These are phyloP conservation scores for Fistularia tabacaria DNA, from an alignment of 2,797 vertebrate genomes.

Conservation along the genomic window DNA sequence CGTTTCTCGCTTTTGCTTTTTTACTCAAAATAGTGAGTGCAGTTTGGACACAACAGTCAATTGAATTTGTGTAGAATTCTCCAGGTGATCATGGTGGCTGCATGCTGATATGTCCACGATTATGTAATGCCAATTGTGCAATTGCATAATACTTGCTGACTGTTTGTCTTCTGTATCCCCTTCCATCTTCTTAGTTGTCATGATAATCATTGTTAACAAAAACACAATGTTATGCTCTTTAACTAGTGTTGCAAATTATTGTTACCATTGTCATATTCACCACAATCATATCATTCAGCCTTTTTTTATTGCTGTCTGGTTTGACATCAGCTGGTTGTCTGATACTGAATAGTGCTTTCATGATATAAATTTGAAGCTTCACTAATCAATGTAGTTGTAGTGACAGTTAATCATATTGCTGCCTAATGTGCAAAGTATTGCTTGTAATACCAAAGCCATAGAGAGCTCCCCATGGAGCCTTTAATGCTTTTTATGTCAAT, in stretches of 20 bases:
- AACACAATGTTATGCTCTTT: too few species aligned
- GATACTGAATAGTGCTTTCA: neutral
- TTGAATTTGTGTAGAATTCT: too few species aligned
- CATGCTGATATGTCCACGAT: slow-evolving; percentile 12
- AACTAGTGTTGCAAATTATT: too few species aligned
- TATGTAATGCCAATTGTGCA: slow-evolving; percentile 4
- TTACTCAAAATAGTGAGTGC: too few species aligned
- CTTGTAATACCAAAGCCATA: neutral
- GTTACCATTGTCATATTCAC: too few species aligned
- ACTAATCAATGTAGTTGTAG: neutral
- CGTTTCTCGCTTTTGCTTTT: too few species aligned
- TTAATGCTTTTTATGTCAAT: neutral
- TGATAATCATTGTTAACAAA: neutral
- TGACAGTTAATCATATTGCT: neutral
- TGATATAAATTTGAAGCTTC: neutral
- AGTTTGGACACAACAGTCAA: neutral
- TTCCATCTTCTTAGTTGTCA: neutral
- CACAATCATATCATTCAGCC: too few species aligned
- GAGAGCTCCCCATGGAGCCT: neutral
- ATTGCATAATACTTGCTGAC: slow-evolving; percentile 19
- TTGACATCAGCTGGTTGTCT: neutral
- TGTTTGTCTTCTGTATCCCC: slow-evolving; percentile 4
- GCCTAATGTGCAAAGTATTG: neutral
- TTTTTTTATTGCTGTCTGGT: neutral
- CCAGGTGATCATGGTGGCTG: too few species aligned